Evolutionary conservation across 1,140 invertebrate species (phyloP), one percentile per base, ranked within the genome.

Genomic region (Rhopalosiphum padi): DNA sequence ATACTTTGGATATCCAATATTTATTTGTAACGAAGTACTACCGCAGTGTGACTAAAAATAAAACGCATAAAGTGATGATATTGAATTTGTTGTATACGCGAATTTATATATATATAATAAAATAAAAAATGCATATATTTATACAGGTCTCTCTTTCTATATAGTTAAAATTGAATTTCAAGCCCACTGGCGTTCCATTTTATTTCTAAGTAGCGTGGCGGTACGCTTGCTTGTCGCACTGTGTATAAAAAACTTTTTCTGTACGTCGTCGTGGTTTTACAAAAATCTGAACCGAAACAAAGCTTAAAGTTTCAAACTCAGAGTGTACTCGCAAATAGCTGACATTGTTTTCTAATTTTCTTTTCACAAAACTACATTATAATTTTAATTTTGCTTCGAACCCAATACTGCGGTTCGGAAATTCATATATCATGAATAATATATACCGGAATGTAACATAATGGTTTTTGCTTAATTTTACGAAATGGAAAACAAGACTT

Each of bases 321-420:
- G 37, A 60, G 90, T 68, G 60, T 51, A 35, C n/a, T 41, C 18
- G 88, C 22, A 30, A 68, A 91, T 68, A 68, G 48, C 68, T 82
- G 21, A 82, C 68, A 91, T 91, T 91, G 90, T 91, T 91, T 91
- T 91, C 90, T 46, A 35, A 83, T 91, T 91, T 82, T n/a, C 60
- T 53, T 86, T 86, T 86, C 43, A 25, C 30, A 89, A 89, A 53
- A 89, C 48, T 89, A 53, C 35, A 35, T 53, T 53, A 51, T 37
- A 89, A 55, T 89, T 55, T 55, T 55, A 37, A 89, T 89, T 89
- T 41, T 37, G 48, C 15, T 89, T 37, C 25, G 22, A 9, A 89
- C 11, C 9, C 35, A 18, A 89, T 55, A 89, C 51, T 41, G 48
- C 25, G 25, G 25, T 30, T 9, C 23, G 22, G 5, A n/a, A 85